phyloP scores from a whole-genome alignment of 2,888 invertebrate species.

The Scaptomyza caliginosa region DNA sequence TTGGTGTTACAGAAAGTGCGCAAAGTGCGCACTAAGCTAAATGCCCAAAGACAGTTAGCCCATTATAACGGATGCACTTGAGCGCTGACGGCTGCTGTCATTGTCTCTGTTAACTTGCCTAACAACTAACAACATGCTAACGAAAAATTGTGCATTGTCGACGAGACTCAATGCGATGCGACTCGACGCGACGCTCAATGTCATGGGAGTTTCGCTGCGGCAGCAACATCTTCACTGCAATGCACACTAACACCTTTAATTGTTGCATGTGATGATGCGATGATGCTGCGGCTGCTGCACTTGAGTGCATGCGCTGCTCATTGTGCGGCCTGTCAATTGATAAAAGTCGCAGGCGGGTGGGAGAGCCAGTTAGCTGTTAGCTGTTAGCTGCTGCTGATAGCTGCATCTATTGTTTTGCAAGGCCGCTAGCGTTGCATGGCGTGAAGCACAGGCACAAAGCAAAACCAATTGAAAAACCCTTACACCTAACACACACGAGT shows the following conservation, averaged over 20 bases:
- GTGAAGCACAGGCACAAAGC: constrained; percentile 48
- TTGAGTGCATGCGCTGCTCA: constrained; percentile 57
- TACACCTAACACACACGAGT: not conserved
- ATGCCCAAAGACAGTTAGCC: constrained; percentile 65
- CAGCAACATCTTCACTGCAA: constrained; percentile 41
- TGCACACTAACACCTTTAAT: constrained; percentile 60
- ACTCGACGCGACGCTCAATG: constrained; percentile 68
- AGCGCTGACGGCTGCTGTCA: constrained; percentile 63
- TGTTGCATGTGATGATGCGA: constrained; percentile 57
- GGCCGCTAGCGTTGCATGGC: constrained; percentile 77
- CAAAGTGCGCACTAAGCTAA: constrained; percentile 4
- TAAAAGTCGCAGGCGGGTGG: constrained; percentile 53
- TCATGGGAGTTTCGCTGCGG: constrained; percentile 71
- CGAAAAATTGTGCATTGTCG: constrained; percentile 57
- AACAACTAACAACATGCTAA: constrained; percentile 39
- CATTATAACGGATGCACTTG: constrained; percentile 75
- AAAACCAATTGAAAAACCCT: constrained; percentile 35
- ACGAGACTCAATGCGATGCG: constrained; percentile 11
- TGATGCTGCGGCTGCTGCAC: constrained; percentile 39
- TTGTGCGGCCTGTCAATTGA: constrained; percentile 72
- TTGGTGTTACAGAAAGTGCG: constrained; percentile 42
- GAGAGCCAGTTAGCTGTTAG: constrained; percentile 7
- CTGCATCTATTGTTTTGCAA: constrained; percentile 74
- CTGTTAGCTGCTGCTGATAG: constrained; percentile 34
- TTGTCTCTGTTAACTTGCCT: constrained; percentile 61